phyloP scores from a whole-genome alignment of 2,113 vertebrate genomes.

The Apodemus sylvaticus region DNA sequence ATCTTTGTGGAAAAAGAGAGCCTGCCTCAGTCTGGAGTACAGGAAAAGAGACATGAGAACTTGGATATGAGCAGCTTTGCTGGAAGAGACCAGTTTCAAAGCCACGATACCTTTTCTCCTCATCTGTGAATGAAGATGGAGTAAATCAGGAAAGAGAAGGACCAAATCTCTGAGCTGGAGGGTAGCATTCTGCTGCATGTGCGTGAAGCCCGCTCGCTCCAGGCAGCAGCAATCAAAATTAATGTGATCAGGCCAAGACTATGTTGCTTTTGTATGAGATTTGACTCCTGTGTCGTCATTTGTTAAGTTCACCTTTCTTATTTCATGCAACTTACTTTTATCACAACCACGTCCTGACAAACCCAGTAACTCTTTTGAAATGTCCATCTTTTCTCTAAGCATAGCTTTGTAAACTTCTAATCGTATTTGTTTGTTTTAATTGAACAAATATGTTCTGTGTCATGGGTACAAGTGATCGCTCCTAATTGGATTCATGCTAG shows the following conservation, averaged over 20 bases:
- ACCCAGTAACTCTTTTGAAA: constrained; percentile 80
- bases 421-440: constrained; percentile 89
- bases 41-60: neutral
- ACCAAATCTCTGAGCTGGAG: neutral
- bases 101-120: neutral
- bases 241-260: neutral
- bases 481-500: constrained; percentile 87
- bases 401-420: constrained; percentile 82
- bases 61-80: neutral
- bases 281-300: constrained; percentile 34
- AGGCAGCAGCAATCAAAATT: neutral
- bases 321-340: constrained; percentile 79
- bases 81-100: neutral
- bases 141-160: neutral
- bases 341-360: constrained; percentile 71
- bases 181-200: neutral
- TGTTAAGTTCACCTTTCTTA: constrained; percentile 77
- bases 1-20: neutral
- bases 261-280: neutral
- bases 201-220: neutral
- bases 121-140: neutral
- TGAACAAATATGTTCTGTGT: constrained; percentile 86
- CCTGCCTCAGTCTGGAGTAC: too few species aligned
- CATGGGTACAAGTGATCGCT: constrained; percentile 83
- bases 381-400: constrained; percentile 80